Conservation (phyloP, 2,113 vertebrate species). For the Melanotaenia duboulayi region DNA sequence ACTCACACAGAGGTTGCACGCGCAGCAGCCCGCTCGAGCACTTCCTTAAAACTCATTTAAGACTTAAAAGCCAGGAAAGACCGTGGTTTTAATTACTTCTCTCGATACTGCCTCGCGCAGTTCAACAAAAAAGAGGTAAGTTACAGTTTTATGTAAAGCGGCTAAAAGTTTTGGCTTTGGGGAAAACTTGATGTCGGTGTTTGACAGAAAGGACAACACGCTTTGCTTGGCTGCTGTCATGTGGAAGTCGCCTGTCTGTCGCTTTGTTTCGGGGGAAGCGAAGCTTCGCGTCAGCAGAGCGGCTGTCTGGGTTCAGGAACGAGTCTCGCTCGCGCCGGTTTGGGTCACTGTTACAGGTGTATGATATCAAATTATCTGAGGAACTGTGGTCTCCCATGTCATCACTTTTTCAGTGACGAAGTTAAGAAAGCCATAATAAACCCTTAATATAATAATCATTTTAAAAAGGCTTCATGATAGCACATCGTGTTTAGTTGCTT, state of each 20-base stretch:
- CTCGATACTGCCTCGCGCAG: neutral
- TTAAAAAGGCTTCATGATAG: too few relatives aligned
- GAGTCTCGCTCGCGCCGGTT: neutral
- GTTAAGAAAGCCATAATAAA: too few relatives aligned
- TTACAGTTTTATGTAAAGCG: neutral
- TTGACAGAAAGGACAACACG: neutral
- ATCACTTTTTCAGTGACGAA: too few relatives aligned
- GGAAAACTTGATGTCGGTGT: neutral
- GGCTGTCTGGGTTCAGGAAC: neutral
- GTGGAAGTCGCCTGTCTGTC: neutral
- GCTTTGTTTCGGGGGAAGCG: neutral
- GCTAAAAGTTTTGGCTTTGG: neutral
- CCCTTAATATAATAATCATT: too few relatives aligned
- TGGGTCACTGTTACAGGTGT: neutral
- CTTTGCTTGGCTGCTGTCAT: neutral
- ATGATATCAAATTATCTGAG: neutral
- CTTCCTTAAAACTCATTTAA: slow-evolving; percentile 67
- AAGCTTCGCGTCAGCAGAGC: neutral
- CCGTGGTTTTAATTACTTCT: neutral
- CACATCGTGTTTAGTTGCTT: too few relatives aligned
- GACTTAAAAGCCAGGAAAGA: neutral
- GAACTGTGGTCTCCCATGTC: neutral
- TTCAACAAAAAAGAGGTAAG: slow-evolving; percentile 54
- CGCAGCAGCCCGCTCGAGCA: slow-evolving; percentile 18
- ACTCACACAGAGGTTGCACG: neutral